Base-by-base conservation (phyloP, 1,140 invertebrate species). In the Ectropis grisescens region DNA sequence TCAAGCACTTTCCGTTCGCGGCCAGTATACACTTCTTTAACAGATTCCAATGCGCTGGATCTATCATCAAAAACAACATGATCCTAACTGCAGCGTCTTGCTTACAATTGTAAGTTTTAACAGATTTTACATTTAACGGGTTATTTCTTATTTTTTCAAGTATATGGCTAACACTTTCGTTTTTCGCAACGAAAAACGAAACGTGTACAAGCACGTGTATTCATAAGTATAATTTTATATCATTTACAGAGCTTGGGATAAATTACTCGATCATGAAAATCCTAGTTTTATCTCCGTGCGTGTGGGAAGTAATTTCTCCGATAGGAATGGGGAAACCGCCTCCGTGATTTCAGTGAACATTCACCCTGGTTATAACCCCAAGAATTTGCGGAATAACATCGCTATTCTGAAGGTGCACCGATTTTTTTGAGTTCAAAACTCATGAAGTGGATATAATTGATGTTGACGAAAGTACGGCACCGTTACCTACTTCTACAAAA, bases 1-100 rank as follows among this genome's bases (percentile, higher is more conserved):
- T 75, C 33, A 69, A 65, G 39, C 33, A 66, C 13, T 79, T 51
- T 31, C 70, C 74, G 0, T 79, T 79, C 33, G 59, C 75, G 58
- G 74, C 67, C 0, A 69, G 60, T 11, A 49, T 79, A 6, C 64
- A 68, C 10, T 47, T 75, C 1, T 71, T 79, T 35, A 58, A 66
- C 31, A 53, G 41, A 29, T 79, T 79, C 26, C 52, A 64, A 13
- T 75, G 70, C n/a, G 60, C 48, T 2, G 74, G 74, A 6, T 74
- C 64, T 14, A 75, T 47, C 8, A 42, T 47, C 15, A 38, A 42
- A 13, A 31, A 30, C 6, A 41, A 50, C 27, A 6, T 50, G 9
- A 24, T 50, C 29, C 38, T 50, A 27, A 45, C 39, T 0, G 33
- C 40, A 2, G 48, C 48, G 2, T 54, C 36, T 9, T 49, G 46